These are phyloP conservation scores for Drosophila triauraria DNA, from an alignment of 1,140 invertebrate genomes.

Conservation along the genomic window DNA sequence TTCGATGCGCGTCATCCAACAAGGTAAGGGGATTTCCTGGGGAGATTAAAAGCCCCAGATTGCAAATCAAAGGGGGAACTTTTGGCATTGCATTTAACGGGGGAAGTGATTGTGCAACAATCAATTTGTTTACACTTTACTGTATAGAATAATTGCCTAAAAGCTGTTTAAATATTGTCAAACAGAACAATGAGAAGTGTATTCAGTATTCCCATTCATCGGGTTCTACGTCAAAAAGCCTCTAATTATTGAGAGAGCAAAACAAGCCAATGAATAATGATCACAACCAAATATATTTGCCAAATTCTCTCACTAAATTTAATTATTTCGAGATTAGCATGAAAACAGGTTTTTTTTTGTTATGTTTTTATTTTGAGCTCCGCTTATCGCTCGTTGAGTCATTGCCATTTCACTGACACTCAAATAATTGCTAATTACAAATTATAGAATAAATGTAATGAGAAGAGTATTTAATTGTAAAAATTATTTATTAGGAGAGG, in stretches of 20 bases:
- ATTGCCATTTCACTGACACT: slow-evolving; percentile 28
- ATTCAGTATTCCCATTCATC: slow-evolving; percentile 16
- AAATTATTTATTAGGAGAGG: neutral
- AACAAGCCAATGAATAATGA: slow-evolving; percentile 25
- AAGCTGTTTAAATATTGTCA: slow-evolving; percentile 22
- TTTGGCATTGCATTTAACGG: neutral
- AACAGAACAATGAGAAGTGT: slow-evolving; percentile 12
- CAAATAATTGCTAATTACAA: slow-evolving; percentile 31
- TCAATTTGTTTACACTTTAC: slow-evolving; percentile 13
- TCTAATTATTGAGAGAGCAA: slow-evolving; percentile 32
- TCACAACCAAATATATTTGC: slow-evolving; percentile 34
- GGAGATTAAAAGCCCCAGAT: slow-evolving; percentile 21
- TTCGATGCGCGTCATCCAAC: slow-evolving; percentile 80
- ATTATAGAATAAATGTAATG: neutral
- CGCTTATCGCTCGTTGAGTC: slow-evolving; percentile 67
- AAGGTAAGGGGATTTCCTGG: slow-evolving; percentile 52
- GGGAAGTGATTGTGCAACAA: slow-evolving; percentile 33
- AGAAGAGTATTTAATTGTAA: neutral
- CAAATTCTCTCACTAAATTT: slow-evolving; percentile 5
- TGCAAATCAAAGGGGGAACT: slow-evolving; percentile 19
- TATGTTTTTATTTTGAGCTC: slow-evolving; percentile 35
- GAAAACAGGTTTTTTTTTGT: slow-evolving; percentile 41
- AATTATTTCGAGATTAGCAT: slow-evolving; percentile 9
- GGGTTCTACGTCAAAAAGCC: slow-evolving; percentile 1
- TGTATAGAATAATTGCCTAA: slow-evolving; percentile 10